These are phyloP conservation scores for Oxygymnocypris stewartii DNA, from an alignment of 2,113 vertebrate genomes.

Conservation along the genomic window DNA sequence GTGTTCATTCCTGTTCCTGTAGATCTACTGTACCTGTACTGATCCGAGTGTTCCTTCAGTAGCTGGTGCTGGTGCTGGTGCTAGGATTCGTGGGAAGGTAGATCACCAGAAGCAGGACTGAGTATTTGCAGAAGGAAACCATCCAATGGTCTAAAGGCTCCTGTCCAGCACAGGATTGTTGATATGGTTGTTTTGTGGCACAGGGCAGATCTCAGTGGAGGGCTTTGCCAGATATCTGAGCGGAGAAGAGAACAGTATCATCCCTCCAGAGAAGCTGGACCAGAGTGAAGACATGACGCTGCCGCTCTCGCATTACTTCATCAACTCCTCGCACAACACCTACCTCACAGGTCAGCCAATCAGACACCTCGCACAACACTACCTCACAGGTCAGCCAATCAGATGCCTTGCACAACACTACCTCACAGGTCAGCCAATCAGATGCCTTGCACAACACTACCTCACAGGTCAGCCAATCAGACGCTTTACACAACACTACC, in stretches of 20 bases:
- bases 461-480: too few relatives aligned
- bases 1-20: background rate
- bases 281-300: conserved; percentile 97
- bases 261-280: conserved; percentile 97
- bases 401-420: conserved; percentile 69
- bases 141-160: background rate
- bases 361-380: conserved; percentile 70
- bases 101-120: background rate
- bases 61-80: background rate
- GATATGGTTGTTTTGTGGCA: conserved; percentile 41
- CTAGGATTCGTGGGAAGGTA: background rate
- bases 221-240: conserved; percentile 91
- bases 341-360: conserved; percentile 75
- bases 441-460: too few relatives aligned
- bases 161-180: background rate
- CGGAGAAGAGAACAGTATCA: conserved; percentile 94
- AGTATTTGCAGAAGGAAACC: background rate
- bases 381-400: too few relatives aligned
- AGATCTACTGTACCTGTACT: background rate
- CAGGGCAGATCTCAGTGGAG: conserved; percentile 96
- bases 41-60: background rate
- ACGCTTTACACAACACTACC: too few relatives aligned
- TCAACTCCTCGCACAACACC: conserved; percentile 95
- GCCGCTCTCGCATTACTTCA: conserved; percentile 96
- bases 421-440: conserved; percentile 65